Base-by-base conservation (phyloP, 2,797 vertebrate species). In the Echiichthys vipera region DNA sequence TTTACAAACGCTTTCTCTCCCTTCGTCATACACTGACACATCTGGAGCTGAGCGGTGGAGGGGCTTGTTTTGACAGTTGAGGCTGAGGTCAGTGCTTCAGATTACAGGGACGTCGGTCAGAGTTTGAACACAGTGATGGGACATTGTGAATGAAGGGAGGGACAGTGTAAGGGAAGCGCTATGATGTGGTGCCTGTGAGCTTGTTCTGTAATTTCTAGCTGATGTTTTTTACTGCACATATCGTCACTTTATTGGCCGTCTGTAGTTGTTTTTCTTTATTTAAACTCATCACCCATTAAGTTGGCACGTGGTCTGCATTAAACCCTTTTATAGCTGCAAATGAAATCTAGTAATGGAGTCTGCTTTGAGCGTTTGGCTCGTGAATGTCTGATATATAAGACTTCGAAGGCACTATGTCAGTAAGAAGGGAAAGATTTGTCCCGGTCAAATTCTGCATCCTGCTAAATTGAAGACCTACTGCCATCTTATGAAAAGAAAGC, bases 11-110 rank as follows among this genome's bases (percentile, higher is more conserved):
- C 32, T 20, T 54, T 53, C 32, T 64, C 65, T 71, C 25, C 30
- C 68, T 53, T 18, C 25, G 49, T 81, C 75, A 54, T 70, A 29
- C 58, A 14, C 69, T 6, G 67, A 74, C 66, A 89, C 92, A 92
- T 93, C 89, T 93, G 89, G 89, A 90, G 73, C 69, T 11, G 72
- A 73, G 77, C 72, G 24, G 65, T 29, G 42, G 73, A 67, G 71
- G 55, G 64, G 64, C 17, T 74, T 92, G 84, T 91, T 92, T 90
- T 93, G 87, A 91, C 84, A 92, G 84, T 86, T 80, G 81, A 85
- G 83, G 66, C 67, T 18, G 37, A 72, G 80, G 76, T 64, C 57
- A 13, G 66, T 74, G 84, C 71, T 78, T 89, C 72, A 65, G 62
- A 68, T 87, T 84, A 68, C 68, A 68, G 65, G 63, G 71, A 65